Evolutionary conservation across 2,888 invertebrate species (phyloP).

Genomic region (Sepiola atlantica): DNA sequence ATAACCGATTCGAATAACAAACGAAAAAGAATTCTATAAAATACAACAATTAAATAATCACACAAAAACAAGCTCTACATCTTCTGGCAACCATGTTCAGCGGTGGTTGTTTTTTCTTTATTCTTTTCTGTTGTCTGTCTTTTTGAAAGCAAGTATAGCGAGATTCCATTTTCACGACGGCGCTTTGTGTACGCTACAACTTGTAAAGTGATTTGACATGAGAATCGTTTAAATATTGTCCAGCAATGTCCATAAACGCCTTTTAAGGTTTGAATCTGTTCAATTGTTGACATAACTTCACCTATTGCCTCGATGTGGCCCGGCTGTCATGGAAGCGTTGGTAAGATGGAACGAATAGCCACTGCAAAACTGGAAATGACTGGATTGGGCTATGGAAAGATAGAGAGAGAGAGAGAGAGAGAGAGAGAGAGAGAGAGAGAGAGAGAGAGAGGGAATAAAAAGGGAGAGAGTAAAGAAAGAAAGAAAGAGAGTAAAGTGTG

Average conservation of each 20-base stretch:
- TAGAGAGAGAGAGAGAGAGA: background rate
- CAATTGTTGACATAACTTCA: conserved; percentile 6
- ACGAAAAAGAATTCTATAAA: background rate
- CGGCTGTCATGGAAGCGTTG: background rate
- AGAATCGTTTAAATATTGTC: conserved; percentile 20
- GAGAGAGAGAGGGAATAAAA: background rate
- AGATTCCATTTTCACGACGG: background rate
- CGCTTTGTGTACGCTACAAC: background rate
- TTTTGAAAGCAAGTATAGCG: background rate
- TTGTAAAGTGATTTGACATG: conserved; percentile 32
- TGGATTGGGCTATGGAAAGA: background rate
- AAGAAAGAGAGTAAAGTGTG: too few relatives aligned
- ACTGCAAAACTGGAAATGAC: background rate
- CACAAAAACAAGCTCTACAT: background rate
- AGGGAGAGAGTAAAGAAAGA: background rate
- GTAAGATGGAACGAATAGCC: background rate
- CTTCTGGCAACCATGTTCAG: background rate
- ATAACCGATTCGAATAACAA: background rate
- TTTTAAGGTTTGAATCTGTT: conserved; percentile 32
- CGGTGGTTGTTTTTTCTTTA: background rate
- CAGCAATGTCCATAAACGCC: conserved; percentile 15
- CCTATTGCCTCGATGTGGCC: background rate
- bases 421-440: background rate
- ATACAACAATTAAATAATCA: background rate
- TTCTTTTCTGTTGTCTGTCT: background rate